These are phyloP conservation scores for Epinephelus cyanopodus DNA, from an alignment of 2,113 vertebrate species.

Conservation along the genomic window DNA sequence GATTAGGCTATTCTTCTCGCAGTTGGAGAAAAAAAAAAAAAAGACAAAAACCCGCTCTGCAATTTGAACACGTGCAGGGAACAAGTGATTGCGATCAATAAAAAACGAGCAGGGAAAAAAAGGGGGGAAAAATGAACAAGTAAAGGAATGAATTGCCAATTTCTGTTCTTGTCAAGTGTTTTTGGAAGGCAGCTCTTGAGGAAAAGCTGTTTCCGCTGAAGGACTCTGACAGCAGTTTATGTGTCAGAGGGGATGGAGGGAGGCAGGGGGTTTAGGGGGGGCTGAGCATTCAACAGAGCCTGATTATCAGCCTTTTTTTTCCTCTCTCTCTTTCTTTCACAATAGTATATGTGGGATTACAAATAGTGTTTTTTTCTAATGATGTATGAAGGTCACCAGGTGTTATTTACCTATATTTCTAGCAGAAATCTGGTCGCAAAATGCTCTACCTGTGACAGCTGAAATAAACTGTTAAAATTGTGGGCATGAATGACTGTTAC, in stretches of 20 bases:
- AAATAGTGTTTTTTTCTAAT: neutral
- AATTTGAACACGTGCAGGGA: constrained; percentile 75
- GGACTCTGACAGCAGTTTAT: constrained; percentile 37
- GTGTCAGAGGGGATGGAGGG: constrained; percentile 10
- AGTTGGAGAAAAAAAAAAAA: constrained; percentile 25
- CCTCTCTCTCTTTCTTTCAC: neutral
- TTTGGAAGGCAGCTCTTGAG: constrained; percentile 70
- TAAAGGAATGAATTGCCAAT: constrained; percentile 73
- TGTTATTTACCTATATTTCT: neutral
- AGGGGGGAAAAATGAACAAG: constrained; percentile 49
- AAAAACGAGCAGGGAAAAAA: constrained; percentile 32
- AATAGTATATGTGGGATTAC: constrained; percentile 7
- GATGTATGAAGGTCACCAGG: no score
- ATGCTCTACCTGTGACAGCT: neutral
- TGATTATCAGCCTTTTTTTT: constrained; percentile 36
- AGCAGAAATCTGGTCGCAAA: neutral
- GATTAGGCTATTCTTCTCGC: constrained; percentile 72
- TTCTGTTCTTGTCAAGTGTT: constrained; percentile 72
- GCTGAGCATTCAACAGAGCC: constrained; percentile 32
- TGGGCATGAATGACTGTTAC: neutral
- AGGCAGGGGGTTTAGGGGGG: neutral
- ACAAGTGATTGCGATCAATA: constrained; percentile 78
- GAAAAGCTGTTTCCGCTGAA: constrained; percentile 72
- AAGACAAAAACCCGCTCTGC: constrained; percentile 52
- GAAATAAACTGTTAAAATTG: neutral